Base-by-base conservation (phyloP, 2,113 vertebrate genomes). In the Talpa occidentalis region DNA sequence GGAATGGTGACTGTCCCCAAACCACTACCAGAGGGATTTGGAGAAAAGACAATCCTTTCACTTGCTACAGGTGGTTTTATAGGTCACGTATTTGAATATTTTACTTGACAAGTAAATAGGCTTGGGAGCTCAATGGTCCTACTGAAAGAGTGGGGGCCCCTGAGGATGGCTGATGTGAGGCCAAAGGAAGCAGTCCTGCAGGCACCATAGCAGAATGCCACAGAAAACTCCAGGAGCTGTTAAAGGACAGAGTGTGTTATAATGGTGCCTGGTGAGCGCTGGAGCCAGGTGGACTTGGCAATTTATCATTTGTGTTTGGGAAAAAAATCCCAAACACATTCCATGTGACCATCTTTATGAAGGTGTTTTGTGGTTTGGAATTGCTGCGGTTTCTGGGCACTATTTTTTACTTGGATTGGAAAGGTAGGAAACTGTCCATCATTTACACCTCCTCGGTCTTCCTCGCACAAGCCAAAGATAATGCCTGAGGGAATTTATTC, bases 331-430 rank as follows among this genome's bases (percentile, higher is more conserved):
- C 42, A 79, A 69, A 19, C 15, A 47, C 22, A 60, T 94, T 67
- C 74, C 69, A 82, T 14, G n/a, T 62, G 37, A 69, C 72, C 1
- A 1, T 82, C 87, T 93, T 92, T 49, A 54, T 44, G 80, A 93
- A 94, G 81, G 56, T 86, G 56, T 82, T 80, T 44, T 93, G 77
- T 42, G 77, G 81, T 47, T 88, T 92, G 44, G 81, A 92, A 76
- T 90, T 52, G 17, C 16, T 66, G 9, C 1, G 40, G 4, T 52
- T 88, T 28, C 72, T 88, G 21, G 2, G 32, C 14, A 12, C 17
- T 78, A 6, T 83, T 72, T 94, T 73, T 94, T 95, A 44, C 15
- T 66, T 70, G 11, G 22, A 6, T 2, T 72, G 30, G 7, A 90
- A 82, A 95, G 35, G 66, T 84, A 76, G 16, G 84, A 91, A 83